Base-by-base conservation (phyloP, 2,797 vertebrate genomes). In the Arrhamphus sclerolepis region DNA sequence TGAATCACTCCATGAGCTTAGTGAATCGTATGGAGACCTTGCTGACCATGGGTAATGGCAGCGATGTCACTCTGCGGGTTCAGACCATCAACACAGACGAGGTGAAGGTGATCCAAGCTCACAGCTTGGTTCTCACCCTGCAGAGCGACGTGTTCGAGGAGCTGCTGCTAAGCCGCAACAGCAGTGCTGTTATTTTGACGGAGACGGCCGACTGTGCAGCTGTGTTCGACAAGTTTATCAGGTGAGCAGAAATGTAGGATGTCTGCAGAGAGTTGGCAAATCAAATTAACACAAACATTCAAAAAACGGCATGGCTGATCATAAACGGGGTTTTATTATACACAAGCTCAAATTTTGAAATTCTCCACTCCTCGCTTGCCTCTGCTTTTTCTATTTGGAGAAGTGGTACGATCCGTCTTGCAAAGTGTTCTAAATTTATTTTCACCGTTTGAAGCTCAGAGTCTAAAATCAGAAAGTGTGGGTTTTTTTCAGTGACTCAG, bases 201-300 rank as follows among this genome's bases (percentile, higher is more conserved):
- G 97, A 98, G 84, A 89, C 87, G 0, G 61, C 92, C 0, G 95
- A 98, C 49, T 95, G 94, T 0, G 90, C 95, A 0, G 91, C 91
- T 0, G 93, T 97, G 79, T 98, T 99, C 0, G 96, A 98, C 66
- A 98, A 95, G 83, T 98, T 99, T 82, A 81, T 98, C 89, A 96
- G 96, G 97, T 97, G 34, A 67, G 70, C 1, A 17, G n/a, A 19
- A 49, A 52, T 65, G 39, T 38, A 9, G 47, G 7, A 26, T 11
- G 5, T 13, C 1, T 11, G 10, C 21, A 5, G 3, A 26, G 16
- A 41, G 34, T 21, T 2, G 8, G 7, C 24, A 10, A 54, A n/a
- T 22, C 0, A 41, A 39, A 18, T 41, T 13, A 6, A 5, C 29
- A 29, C 4, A 29, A 29, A 29, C 29, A 3, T 14, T 14, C 2